Evolutionary conservation across 2,888 invertebrate genomes (phyloP), one percentile per base, ranked within the genome.

Genomic region (Marronus borbonicus): DNA sequence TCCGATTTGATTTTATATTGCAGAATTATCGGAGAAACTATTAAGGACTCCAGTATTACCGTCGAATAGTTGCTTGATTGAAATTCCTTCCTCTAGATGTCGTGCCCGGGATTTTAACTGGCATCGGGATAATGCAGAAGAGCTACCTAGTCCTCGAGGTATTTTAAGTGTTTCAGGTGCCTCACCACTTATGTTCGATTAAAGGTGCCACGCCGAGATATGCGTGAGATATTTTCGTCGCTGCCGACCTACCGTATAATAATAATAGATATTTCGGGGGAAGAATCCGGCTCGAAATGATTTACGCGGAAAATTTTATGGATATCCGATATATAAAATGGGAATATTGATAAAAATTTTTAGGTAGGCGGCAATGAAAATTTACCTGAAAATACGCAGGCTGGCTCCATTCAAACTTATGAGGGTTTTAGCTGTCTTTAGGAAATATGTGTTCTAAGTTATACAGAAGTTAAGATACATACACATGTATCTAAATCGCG

Each of bases 41-140:
- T 80, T 79, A 79, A 77, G 74, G 79, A 77, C 76, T 80, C 75
- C 77, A 80, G 80, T 76, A 80, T 77, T 76, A 78, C 60, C 50
- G 70, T 75, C 80, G 78, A 82, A 82, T 82, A 81, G 80, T 81
- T 82, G 79, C 80, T 80, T 81, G 81, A 82, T 82, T 82, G 82
- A 81, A 82, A 82, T 82, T 82, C 82, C 81, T 80, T 76, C 65
- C 79, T 80, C 70, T 78, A 80, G 79, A 80, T 80, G 81, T 80
- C 81, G 80, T 79, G 79, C 76, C 64, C 60, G 55, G 76, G 75
- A 76, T 79, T 79, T 76, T 79, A 79, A 79, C 76, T 64, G 44
- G 70, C 44, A 44, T 12, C 8, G 20, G 70, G 62, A 72, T 70
- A 70, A 77, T 65, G 77, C 72, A 74, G 50, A 65, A 64, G 10